A percentile compares a stretch with the other conserved stretches of the same genome.
phyloP scores from a whole-genome alignment of 2,113 vertebrate species.

The Dermatemys mawii region DNA sequence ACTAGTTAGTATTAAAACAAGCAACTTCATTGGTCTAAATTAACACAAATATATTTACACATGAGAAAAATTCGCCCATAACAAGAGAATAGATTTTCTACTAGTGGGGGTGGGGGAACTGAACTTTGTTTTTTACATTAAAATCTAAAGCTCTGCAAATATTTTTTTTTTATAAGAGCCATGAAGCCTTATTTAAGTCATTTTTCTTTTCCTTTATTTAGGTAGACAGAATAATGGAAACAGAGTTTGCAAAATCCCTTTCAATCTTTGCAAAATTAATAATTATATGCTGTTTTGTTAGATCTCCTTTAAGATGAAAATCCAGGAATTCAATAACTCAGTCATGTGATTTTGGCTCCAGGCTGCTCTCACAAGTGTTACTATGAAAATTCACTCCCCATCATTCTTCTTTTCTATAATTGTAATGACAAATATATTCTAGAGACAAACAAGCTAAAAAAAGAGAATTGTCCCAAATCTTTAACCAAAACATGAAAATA shows the following conservation, averaged over 20 bases:
- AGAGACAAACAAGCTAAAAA: slow-evolving; percentile 12
- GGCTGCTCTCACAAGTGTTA: slow-evolving; percentile 1
- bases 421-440: neutral
- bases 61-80: neutral
- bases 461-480: neutral
- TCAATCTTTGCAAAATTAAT: neutral
- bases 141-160: neutral
- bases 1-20: neutral
- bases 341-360: neutral
- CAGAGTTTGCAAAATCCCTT: neutral
- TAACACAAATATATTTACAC: neutral
- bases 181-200: neutral
- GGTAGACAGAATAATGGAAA: neutral
- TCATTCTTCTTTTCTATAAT: neutral
- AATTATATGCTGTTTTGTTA: neutral
- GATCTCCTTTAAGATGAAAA: neutral
- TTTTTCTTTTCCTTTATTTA: neutral
- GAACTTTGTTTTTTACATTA: too few species aligned
- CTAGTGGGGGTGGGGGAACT: neutral
- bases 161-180: accelerated
- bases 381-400: neutral
- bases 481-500: neutral
- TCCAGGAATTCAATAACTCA: neutral
- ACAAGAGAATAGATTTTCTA: neutral
- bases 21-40: neutral